Percentiles rank a stretch among this genome's conserved stretches.
phyloP scores from a whole-genome alignment of 2,113 vertebrate species.

The Oncorhynchus mykiss region DNA sequence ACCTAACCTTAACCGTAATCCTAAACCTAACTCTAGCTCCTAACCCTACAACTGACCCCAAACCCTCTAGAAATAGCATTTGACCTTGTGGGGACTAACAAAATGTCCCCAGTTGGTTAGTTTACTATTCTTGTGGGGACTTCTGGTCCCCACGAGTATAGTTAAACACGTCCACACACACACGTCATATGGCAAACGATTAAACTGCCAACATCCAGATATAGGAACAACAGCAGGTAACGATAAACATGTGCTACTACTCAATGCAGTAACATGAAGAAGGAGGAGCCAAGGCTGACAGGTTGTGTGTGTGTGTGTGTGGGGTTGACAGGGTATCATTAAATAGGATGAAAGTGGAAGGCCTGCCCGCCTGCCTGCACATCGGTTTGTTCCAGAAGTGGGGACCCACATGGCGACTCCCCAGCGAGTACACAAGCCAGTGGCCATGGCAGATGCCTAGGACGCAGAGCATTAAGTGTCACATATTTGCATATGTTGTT shows the following conservation, averaged over 20 bases:
- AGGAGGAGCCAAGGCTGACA: not conserved
- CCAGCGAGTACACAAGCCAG: slow-evolving; percentile 33
- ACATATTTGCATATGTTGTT: slow-evolving; percentile 60
- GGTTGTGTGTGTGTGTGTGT: too few species aligned
- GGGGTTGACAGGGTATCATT: slow-evolving; percentile 10
- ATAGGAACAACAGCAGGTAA: slow-evolving; percentile 10
- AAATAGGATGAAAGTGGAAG: slow-evolving; percentile 21
- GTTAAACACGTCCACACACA: not conserved
- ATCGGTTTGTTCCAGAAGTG: slow-evolving; percentile 17
- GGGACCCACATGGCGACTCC: slow-evolving; percentile 35
- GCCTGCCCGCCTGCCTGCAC: not conserved
- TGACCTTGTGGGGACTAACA: too few species aligned
- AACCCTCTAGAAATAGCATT: too few species aligned
- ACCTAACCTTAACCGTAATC: too few species aligned
- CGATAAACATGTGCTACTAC: slow-evolving; percentile 14
- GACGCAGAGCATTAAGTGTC: slow-evolving; percentile 54
- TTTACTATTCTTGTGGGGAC: too few species aligned
- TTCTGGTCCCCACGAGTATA: too few species aligned
- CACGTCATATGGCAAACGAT: slow-evolving; percentile 16
- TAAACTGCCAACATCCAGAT: not conserved
- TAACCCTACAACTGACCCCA: too few species aligned
- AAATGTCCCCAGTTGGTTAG: too few species aligned
- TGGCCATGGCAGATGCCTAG: slow-evolving; percentile 56
- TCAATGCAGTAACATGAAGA: slow-evolving; percentile 6
- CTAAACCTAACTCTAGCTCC: too few species aligned